These are phyloP conservation scores for Drosophila kepulauana DNA, from an alignment of 1,140 invertebrate species.

Conservation along the genomic window DNA sequence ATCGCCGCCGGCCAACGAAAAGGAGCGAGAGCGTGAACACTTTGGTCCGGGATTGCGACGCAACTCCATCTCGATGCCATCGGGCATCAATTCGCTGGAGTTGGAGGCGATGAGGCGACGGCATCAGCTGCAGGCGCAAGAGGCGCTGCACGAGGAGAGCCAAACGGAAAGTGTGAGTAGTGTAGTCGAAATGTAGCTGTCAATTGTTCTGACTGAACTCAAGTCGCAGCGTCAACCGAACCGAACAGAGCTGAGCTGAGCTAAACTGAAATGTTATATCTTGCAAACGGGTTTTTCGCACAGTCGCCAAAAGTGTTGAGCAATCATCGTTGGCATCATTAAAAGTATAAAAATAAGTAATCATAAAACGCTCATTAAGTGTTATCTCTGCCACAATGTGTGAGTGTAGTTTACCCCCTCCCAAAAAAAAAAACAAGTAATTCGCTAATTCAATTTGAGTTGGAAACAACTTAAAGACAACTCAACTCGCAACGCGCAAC, in stretches of 20 bases:
- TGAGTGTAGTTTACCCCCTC: conserved; percentile 1
- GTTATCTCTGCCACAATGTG: conserved; percentile 21
- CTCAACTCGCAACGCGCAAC: not conserved
- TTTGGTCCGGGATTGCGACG: conserved; percentile 65
- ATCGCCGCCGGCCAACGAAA: not conserved
- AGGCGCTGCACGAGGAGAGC: conserved; percentile 72
- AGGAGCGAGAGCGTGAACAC: conserved; percentile 27
- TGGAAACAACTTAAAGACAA: conserved; percentile 33
- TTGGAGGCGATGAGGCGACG: conserved; percentile 70
- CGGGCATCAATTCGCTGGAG: conserved; percentile 77
- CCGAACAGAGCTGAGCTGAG: not conserved
- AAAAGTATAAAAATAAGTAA: conserved; percentile 19
- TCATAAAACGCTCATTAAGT: conserved; percentile 32
- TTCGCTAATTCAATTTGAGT: conserved; percentile 49
- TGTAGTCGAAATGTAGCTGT: conserved; percentile 26
- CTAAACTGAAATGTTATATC: not conserved
- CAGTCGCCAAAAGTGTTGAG: not conserved
- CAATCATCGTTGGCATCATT: conserved; percentile 19
- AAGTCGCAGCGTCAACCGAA: too few relatives aligned
- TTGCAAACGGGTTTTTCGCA: conserved; percentile 10
- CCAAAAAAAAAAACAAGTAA: conserved; percentile 1
- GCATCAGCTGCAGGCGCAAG: conserved; percentile 79
- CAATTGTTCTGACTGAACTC: not conserved
- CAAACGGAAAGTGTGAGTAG: conserved; percentile 71
- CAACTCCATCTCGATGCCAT: conserved; percentile 80